Evolutionary conservation across 2,113 vertebrate genomes (phyloP).

Genomic region (Bufo bufo): DNA sequence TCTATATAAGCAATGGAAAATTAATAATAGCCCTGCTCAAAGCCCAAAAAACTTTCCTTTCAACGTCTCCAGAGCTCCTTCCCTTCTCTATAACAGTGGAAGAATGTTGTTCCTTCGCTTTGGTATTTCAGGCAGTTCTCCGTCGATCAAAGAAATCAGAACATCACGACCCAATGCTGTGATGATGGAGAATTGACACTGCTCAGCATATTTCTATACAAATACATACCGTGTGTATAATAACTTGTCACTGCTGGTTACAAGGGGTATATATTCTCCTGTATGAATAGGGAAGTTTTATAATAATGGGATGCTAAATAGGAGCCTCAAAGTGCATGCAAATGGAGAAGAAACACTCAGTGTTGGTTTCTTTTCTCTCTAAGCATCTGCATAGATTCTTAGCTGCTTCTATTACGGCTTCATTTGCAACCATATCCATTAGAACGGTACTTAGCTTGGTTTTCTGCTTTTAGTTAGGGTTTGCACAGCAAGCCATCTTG

Average conservation of each 20-base stretch:
- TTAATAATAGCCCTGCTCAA: too few relatives aligned
- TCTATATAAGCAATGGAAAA: too few relatives aligned
- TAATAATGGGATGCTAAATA: conserved; percentile 47
- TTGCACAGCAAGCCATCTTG: not conserved
- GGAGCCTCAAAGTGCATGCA: conserved; percentile 37
- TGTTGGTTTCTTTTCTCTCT: conserved; percentile 11
- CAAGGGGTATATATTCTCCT: conserved; percentile 16
- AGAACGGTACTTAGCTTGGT: conserved; percentile 16
- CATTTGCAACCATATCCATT: conserved; percentile 20
- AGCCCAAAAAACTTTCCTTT: too few relatives aligned
- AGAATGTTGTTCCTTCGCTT: too few relatives aligned
- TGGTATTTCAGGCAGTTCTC: not conserved
- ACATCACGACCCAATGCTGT: not conserved
- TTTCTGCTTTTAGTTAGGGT: conserved; percentile 36
- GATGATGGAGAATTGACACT: not conserved
- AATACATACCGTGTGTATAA: conserved; percentile 16
- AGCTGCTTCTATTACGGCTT: not conserved
- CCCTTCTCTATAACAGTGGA: too few relatives aligned
- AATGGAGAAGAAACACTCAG: conserved; percentile 38
- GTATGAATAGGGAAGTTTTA: conserved; percentile 24
- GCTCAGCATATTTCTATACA: conserved; percentile 28
- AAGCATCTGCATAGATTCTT: conserved; percentile 33
- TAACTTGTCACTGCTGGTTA: conserved; percentile 35
- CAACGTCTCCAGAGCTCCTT: too few relatives aligned
- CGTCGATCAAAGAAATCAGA: not conserved